These are phyloP conservation scores for Platysteira castanea DNA, from an alignment of 2,113 vertebrate genomes.

Conservation along the genomic window DNA sequence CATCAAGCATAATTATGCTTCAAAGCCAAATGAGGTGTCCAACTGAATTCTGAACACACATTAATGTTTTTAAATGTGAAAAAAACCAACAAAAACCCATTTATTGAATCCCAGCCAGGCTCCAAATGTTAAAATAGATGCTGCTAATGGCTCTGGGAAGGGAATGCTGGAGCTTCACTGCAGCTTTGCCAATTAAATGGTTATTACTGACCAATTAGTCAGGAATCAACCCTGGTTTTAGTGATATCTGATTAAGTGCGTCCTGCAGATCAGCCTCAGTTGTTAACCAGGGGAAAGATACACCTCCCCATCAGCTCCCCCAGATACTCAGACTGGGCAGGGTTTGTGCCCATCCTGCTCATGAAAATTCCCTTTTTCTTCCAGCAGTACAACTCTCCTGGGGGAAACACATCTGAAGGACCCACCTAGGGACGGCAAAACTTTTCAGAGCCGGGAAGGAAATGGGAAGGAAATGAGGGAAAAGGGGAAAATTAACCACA, in stretches of 20 bases:
- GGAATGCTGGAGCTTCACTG: background rate
- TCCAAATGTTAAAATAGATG: background rate
- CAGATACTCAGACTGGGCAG: background rate
- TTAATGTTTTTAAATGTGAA: background rate
- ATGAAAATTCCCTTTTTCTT: background rate
- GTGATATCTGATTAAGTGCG: background rate
- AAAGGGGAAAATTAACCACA: constrained; percentile 6
- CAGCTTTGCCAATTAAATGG: constrained; percentile 15
- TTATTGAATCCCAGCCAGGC: background rate
- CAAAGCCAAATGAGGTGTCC: constrained; percentile 25
- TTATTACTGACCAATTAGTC: constrained; percentile 24
- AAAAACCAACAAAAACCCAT: background rate
- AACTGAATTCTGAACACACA: background rate
- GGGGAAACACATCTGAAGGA: background rate
- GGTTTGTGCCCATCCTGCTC: background rate
- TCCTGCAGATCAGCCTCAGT: background rate
- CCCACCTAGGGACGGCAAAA: background rate
- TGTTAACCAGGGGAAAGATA: background rate
- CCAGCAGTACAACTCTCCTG: background rate
- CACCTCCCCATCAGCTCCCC: no score
- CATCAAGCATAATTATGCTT: constrained; percentile 45
- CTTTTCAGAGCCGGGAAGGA: background rate
- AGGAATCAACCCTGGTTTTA: background rate
- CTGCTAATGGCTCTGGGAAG: background rate
- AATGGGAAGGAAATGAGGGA: constrained; percentile 39